phyloP scores from a whole-genome alignment of 2,888 invertebrate genomes.

The Ceramica pisi region DNA sequence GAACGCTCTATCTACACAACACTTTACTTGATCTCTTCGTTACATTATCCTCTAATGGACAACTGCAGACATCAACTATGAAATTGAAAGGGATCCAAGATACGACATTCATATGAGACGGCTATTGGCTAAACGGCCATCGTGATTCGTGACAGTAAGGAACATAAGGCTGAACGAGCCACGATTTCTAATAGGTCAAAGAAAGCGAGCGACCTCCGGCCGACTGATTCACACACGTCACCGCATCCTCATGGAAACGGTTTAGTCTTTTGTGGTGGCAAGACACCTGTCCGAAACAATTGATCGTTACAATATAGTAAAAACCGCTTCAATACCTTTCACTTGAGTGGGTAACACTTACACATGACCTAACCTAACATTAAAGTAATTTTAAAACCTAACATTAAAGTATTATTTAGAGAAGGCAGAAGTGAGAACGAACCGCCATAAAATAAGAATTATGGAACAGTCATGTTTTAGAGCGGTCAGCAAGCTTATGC shows the following conservation, averaged over 20 bases:
- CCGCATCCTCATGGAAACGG: slow-evolving; percentile 71
- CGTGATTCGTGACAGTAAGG: slow-evolving; percentile 74
- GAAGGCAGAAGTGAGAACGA: slow-evolving; percentile 65
- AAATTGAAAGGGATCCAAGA: slow-evolving; percentile 32
- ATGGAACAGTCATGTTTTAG: slow-evolving; percentile 73
- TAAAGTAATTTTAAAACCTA: slow-evolving; percentile 77
- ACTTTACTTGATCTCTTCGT: slow-evolving; percentile 50
- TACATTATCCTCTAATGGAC: slow-evolving; percentile 30
- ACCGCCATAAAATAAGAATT: slow-evolving; percentile 63
- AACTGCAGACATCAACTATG: slow-evolving; percentile 11
- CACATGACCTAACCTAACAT: slow-evolving; percentile 69
- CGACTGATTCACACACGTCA: slow-evolving; percentile 70
- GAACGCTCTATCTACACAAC: slow-evolving; percentile 46
- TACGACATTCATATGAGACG: slow-evolving; percentile 46
- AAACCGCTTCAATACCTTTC: slow-evolving; percentile 73
- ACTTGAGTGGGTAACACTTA: slow-evolving; percentile 67
- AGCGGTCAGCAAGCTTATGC: slow-evolving; percentile 76
- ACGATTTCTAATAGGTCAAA: slow-evolving; percentile 84
- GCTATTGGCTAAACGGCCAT: slow-evolving; percentile 44
- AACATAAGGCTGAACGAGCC: slow-evolving; percentile 73
- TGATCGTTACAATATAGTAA: slow-evolving; percentile 66
- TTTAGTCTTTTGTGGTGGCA: slow-evolving; percentile 62
- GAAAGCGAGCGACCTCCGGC: slow-evolving; percentile 80
- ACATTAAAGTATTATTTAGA: slow-evolving; percentile 76
- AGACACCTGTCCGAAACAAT: slow-evolving; percentile 64